Evolutionary conservation across 2,113 vertebrate species (phyloP).

Genomic region (Hemicordylus capensis): DNA sequence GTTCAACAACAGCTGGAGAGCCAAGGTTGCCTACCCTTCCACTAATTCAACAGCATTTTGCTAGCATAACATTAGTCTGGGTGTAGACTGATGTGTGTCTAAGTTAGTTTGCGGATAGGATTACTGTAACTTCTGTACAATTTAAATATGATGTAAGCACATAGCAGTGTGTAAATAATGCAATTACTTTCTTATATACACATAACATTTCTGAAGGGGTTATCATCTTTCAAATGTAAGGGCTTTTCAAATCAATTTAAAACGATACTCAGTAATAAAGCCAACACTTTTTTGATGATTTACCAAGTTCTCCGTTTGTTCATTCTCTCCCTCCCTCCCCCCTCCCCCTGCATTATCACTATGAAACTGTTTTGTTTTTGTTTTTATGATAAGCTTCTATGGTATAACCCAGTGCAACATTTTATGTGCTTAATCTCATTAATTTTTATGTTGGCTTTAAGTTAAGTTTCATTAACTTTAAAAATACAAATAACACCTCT

Average conservation of each 20-base stretch:
- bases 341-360: fast-evolving
- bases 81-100: background rate
- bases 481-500: background rate
- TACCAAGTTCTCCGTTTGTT: background rate
- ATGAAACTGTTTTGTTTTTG: background rate
- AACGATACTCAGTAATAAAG: background rate
- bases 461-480: background rate
- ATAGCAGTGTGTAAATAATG: background rate
- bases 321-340: no score
- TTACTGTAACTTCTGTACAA: background rate
- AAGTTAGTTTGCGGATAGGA: background rate
- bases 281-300: background rate
- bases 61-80: no score
- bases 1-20: no score
- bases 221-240: background rate
- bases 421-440: background rate
- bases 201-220: background rate
- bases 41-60: no score
- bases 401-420: background rate
- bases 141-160: background rate
- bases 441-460: background rate
- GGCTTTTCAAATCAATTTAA: constrained; percentile 3
- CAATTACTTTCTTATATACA: fast-evolving
- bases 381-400: background rate
- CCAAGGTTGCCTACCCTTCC: no score